Evolutionary conservation across 2,888 invertebrate species (phyloP), one percentile per base, ranked within the genome.

Genomic region (Dasypolia templi): DNA sequence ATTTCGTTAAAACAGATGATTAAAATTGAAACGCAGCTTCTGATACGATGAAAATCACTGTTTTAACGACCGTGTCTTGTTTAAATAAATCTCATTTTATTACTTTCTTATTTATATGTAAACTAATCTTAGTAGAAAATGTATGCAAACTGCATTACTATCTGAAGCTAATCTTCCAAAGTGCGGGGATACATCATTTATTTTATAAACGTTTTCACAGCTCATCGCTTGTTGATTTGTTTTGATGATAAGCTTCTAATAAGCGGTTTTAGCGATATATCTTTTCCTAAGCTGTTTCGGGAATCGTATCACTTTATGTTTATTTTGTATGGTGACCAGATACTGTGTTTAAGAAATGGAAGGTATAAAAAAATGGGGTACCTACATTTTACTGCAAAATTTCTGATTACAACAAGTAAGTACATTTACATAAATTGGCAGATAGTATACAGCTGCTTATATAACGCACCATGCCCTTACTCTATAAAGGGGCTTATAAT

Each of bases 221-320:
- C 73, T 79, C 79, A 81, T 83, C 68, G 62, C 56, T 44, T 62
- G 61, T 49, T 64, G 77, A 80, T 80, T 46, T 39, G 55, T 64
- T 66, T 61, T 7, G 12, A 51, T 62, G 86, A 84, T 85, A 77
- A 73, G 65, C 35, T 42, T 19, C 14, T 75, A 85, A 83, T 79
- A 46, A 71, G 62, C 72, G 44, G 59, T 77, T 44, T 56, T 26
- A 65, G 59, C 56, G 66, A 82, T 82, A 63, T 70, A 65, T 75
- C 69, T 77, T 26, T 44, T 32, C 46, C 17, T 77, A 19, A 32
- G 42, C 59, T 65, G 32, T 70, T 70, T 70, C 46, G 29, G 56
- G 22, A 29, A 58, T 55, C 58, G 46, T 65, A 35, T 63, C 55
- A 51, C 70, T 81, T 67, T 80, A 75, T 55, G 46, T 39, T 64